Percentiles rank a stretch among this genome's conserved stretches.
phyloP scores from a whole-genome alignment of 2,888 invertebrate genomes.

The Chalcis sispes region DNA sequence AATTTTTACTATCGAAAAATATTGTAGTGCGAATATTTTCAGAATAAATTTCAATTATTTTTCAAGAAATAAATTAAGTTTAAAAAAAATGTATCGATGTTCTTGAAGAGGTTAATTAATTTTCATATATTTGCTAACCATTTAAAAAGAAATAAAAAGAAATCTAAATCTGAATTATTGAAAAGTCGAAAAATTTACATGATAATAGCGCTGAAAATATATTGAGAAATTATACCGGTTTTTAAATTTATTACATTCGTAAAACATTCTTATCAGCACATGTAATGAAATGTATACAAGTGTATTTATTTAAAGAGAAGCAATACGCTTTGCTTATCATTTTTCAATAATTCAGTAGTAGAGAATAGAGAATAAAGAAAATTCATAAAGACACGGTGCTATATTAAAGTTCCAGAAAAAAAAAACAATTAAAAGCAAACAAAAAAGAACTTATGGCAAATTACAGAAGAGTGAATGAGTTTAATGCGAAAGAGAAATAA shows the following conservation, averaged over 20 bases:
- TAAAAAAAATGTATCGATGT: too few relatives aligned
- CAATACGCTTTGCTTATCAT: constrained; percentile 46
- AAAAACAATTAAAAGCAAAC: constrained; percentile 24
- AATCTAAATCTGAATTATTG: constrained; percentile 47
- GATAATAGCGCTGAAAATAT: constrained; percentile 8
- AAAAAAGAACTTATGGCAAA: constrained; percentile 49
- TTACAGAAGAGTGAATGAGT: constrained; percentile 51
- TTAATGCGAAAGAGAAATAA: constrained; percentile 54
- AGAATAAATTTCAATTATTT: too few relatives aligned
- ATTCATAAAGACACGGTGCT: constrained; percentile 70
- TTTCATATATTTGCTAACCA: constrained; percentile 1
- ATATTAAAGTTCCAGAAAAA: constrained; percentile 69
- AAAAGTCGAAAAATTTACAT: constrained; percentile 45
- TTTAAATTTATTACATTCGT: constrained; percentile 27
- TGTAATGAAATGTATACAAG: constrained; percentile 51
- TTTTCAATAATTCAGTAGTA: constrained; percentile 52
- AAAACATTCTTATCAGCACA: constrained; percentile 22
- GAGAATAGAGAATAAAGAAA: constrained; percentile 33
- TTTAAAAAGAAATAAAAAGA: constrained; percentile 33
- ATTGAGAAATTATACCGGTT: too few relatives aligned
- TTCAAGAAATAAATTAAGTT: too few relatives aligned
- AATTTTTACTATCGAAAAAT: too few relatives aligned
- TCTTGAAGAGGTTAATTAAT: too few relatives aligned
- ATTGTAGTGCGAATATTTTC: too few relatives aligned
- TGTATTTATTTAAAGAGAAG: constrained; percentile 47